These are phyloP conservation scores for Augiades crinisus DNA, from an alignment of 2,888 invertebrate species.

Conservation along the genomic window DNA sequence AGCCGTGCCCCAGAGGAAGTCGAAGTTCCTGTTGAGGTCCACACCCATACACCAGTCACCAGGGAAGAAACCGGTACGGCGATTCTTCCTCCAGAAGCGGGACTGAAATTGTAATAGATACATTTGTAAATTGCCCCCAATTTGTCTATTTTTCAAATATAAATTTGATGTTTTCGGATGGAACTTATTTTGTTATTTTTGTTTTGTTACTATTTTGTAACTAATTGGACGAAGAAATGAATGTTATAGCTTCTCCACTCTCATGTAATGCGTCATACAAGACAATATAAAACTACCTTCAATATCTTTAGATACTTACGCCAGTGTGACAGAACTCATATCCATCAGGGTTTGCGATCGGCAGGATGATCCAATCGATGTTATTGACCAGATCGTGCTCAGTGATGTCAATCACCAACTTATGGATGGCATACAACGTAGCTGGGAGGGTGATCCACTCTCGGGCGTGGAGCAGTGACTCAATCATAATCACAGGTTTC, in stretches of 20 bases:
- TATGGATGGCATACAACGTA: constrained; percentile 84
- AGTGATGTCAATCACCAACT: constrained; percentile 80
- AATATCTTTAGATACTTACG: constrained; percentile 44
- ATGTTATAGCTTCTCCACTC: no score
- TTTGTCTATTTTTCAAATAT: no score
- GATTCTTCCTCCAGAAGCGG: constrained; percentile 86
- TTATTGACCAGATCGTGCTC: constrained; percentile 75
- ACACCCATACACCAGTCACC: constrained; percentile 81
- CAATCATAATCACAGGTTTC: constrained; percentile 81
- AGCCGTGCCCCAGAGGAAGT: constrained; percentile 86
- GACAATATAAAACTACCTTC: no score
- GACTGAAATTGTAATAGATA: no score
- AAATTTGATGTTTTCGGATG: no score
- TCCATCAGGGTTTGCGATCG: constrained; percentile 87
- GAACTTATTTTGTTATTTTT: no score
- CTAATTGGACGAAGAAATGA: no score
- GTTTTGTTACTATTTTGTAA: no score
- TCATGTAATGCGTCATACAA: no score
- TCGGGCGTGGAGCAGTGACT: constrained; percentile 83
- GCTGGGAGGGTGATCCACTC: constrained; percentile 86
- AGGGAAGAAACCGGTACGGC: constrained; percentile 50
- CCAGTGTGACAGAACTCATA: constrained; percentile 81
- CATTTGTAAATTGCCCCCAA: no score
- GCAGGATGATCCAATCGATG: constrained; percentile 85
- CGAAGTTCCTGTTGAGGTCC: constrained; percentile 90